Base-by-base conservation (phyloP, 2,888 invertebrate species). In the Loripinus fragilis region DNA sequence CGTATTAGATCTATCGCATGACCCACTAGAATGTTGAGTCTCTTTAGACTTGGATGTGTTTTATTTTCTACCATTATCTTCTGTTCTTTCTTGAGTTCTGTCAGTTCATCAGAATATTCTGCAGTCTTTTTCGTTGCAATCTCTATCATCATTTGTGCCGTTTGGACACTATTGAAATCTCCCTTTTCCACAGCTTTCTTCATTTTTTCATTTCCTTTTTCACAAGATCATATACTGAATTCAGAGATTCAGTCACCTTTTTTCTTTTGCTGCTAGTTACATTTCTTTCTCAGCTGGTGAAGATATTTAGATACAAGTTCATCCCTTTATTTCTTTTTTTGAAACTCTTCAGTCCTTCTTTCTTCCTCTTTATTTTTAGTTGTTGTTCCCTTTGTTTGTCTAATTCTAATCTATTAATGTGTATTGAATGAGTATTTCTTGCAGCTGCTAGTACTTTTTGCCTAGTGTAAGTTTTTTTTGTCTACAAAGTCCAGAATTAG, bases 91-190 rank as follows among this genome's bases (percentile, higher is more conserved):
- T 35, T 65, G 20, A 65, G n/a, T 28, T 35, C 41, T 65, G 30
- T n/a, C 41, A 33, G n/a, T 65, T 65, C 35, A 5, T 65, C 41
- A 65, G 41, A 41, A 20, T 35, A 35, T 65, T 33, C 65, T 65
- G 17, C 41, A 8, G 35, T 60, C 35, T 60, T 60, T 33, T 60
- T 60, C 15, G 60, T 33, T 60, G 60, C 65, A 20, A 35, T 33
- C 38, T 65, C 65, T 38, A 65, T 65, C 35, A 33, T 33, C 65
- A 65, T 33, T 33, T 65, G 65, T 65, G 65, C 65, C 35, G 25
- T 41, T 33, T 35, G 41, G n/a, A 38, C 35, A 20, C 20, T 33
- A 33, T 65, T 38, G 35, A 65, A 38, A 65, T 33, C 41, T 65
- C 33, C n/a, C 23, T 65, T 41, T 65, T 65, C 41, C 12, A 33